phyloP scores from a whole-genome alignment of 2,113 vertebrate genomes.

The Cricetomys ansorgei region DNA sequence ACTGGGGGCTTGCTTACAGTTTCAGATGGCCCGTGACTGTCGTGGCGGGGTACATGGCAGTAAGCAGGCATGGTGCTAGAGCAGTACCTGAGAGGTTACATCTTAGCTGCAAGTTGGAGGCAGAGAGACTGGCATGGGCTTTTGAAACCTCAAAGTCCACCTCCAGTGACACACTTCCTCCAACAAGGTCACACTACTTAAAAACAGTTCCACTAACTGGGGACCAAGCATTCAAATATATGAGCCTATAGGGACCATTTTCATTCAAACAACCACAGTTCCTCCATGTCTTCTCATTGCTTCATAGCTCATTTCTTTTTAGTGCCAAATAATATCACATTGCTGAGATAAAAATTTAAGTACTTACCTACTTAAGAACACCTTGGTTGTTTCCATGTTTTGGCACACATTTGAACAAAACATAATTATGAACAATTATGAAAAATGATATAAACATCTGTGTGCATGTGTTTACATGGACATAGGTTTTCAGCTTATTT shows the following conservation, averaged over 20 bases:
- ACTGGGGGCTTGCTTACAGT: not conserved
- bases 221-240: not conserved
- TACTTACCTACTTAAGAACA: not conserved
- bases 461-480: not conserved
- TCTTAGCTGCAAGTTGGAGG: not conserved
- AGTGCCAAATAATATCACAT: not conserved
- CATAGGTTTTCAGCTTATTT: slow-evolving; percentile 16
- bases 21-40: not conserved
- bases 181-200: not conserved
- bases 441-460: not conserved
- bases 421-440: no score
- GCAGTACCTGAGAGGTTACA: not conserved
- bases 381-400: not conserved
- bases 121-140: not conserved
- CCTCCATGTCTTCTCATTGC: not conserved
- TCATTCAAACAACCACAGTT: not conserved
- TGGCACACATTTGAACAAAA: no score
- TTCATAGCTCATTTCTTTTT: not conserved
- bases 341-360: not conserved
- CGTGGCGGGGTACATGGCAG: not conserved
- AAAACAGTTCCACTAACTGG: not conserved
- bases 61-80: not conserved
- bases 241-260: not conserved
- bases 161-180: not conserved
- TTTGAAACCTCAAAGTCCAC: not conserved